Evolutionary conservation across 1,140 invertebrate species (phyloP).

Genomic region (Melipona quadrifasciata): DNA sequence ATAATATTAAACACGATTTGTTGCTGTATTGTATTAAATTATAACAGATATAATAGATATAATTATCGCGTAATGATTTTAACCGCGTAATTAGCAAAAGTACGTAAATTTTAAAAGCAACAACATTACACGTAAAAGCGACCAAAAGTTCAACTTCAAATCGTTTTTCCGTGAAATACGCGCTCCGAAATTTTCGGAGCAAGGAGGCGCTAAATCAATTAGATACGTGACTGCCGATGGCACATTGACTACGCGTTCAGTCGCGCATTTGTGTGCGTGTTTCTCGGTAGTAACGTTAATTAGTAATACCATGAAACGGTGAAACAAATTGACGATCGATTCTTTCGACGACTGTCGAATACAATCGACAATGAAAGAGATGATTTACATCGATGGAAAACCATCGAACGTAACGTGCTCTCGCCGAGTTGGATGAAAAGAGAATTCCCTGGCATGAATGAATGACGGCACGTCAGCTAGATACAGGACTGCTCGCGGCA

Average conservation of each 20-base stretch:
- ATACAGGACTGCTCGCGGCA: slow-evolving; percentile 56
- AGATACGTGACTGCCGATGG: slow-evolving; percentile 25
- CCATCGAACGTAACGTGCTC: no score
- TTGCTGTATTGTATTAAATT: background rate
- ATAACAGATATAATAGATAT: background rate
- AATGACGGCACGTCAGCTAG: slow-evolving; percentile 48
- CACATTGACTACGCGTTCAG: background rate
- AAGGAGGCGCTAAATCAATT: slow-evolving; percentile 37
- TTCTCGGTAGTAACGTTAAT: slow-evolving; percentile 45
- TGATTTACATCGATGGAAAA: no score
- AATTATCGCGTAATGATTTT: background rate
- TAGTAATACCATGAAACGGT: background rate
- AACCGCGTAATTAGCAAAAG: background rate
- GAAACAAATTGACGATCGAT: background rate
- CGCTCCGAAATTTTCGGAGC: background rate
- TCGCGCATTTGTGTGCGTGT: background rate
- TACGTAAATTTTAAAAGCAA: background rate
- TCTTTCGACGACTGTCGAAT: fast-evolving
- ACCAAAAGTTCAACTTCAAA: background rate
- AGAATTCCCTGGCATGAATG: slow-evolving; percentile 39
- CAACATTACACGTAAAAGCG: background rate
- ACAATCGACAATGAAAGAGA: no score
- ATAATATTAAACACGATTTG: no score
- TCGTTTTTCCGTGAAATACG: background rate
- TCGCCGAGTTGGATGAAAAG: background rate